A percentile compares a stretch with the other conserved stretches of the same genome.
These are phyloP conservation scores for Cirrhinus molitorella DNA, from an alignment of 2,797 vertebrate species.

Conservation along the genomic window DNA sequence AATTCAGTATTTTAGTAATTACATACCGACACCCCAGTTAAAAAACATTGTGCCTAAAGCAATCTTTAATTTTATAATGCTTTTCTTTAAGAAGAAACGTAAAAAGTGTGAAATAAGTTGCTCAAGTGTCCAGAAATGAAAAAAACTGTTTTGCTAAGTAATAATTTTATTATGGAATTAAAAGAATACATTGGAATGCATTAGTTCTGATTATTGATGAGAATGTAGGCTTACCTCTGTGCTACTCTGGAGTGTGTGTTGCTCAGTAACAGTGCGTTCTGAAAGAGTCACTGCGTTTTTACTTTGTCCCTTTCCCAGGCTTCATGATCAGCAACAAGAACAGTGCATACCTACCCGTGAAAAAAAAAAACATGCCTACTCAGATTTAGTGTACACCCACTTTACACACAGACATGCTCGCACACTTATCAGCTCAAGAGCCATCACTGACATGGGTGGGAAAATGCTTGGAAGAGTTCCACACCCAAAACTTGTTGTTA, in stretches of 20 bases:
- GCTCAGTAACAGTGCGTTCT: not conserved
- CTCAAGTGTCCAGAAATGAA: slow-evolving; percentile 12
- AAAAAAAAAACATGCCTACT: slow-evolving; percentile 2
- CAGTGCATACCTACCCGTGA: not conserved
- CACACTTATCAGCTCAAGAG: not conserved
- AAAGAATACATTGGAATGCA: not conserved
- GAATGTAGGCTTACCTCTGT: slow-evolving; percentile 35
- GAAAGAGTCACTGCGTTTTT: slow-evolving; percentile 27
- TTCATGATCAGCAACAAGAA: slow-evolving; percentile 13
- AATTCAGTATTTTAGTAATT: slow-evolving; percentile 5
- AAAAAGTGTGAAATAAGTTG: slow-evolving; percentile 1
- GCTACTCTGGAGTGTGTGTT: slow-evolving; percentile 2
- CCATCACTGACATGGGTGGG: not conserved
- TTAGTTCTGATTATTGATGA: slow-evolving; percentile 24
- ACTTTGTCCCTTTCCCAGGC: not conserved
- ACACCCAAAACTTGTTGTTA: not conserved
- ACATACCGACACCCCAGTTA: not conserved
- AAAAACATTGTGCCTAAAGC: slow-evolving; percentile 8
- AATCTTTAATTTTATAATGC: slow-evolving; percentile 14
- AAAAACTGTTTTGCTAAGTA: not conserved
- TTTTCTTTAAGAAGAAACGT: not conserved
- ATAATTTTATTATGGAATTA: slow-evolving; percentile 14
- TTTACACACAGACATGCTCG: not conserved
- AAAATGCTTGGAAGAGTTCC: not conserved
- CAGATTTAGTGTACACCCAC: slow-evolving; percentile 16